Conservation (phyloP, 1,140 invertebrate genomes). For the Sipha flava region DNA sequence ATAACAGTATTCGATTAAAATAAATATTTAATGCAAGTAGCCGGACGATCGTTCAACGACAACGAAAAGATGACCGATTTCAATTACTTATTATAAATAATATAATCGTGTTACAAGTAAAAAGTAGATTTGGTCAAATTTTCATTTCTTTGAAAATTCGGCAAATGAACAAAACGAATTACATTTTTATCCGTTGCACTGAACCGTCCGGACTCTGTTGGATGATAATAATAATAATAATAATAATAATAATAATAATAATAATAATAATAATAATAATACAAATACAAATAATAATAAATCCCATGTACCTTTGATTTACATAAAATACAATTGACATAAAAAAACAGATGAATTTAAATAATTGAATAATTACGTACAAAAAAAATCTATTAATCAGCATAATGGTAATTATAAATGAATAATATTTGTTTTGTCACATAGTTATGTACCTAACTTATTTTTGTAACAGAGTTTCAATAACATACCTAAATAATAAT, state of each 20-base stretch:
- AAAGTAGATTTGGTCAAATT: background rate
- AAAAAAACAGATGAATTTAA: background rate
- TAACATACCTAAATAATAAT: no score
- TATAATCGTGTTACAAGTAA: no score
- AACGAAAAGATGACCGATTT: background rate
- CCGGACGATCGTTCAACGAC: background rate
- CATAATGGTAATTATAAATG: background rate
- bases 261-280: background rate
- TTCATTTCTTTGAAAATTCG: background rate
- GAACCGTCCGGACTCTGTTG: no score
- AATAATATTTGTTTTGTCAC: no score
- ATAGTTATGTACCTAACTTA: no score
- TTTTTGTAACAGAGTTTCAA: no score
- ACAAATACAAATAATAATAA: background rate
- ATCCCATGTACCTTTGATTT: slow-evolving; percentile 3
- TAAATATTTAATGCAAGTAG: no score
- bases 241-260: background rate
- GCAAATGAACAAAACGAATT: background rate
- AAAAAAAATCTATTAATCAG: background rate
- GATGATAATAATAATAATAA: background rate
- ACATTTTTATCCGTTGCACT: background rate
- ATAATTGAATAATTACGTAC: background rate
- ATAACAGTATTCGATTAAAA: no score
- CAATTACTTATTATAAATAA: background rate
- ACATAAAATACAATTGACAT: background rate